Percentiles rank a stretch among this genome's conserved stretches.
Evolutionary conservation across 2,113 vertebrate genomes (phyloP).

Genomic region (Vulpes ferrilata): DNA sequence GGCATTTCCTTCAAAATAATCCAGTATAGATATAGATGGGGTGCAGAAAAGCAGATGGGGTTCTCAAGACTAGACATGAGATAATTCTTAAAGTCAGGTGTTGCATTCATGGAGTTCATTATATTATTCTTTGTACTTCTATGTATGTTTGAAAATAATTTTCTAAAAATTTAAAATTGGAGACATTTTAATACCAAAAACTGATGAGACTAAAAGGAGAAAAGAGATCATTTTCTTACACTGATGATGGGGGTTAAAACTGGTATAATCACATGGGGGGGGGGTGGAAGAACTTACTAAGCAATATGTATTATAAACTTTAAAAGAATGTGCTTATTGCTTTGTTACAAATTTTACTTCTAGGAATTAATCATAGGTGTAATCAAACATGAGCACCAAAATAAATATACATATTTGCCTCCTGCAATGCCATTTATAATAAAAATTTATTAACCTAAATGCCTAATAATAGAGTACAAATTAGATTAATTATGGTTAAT

Average conservation of each 20-base stretch:
- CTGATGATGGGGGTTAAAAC: neutral
- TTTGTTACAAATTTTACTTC: neutral
- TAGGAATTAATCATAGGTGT: neutral
- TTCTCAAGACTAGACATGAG: neutral
- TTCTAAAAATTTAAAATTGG: neutral
- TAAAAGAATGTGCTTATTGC: neutral
- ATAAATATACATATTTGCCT: neutral
- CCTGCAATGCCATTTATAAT: neutral
- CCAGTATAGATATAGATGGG: neutral
- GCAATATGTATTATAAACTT: neutral
- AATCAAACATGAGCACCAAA: neutral
- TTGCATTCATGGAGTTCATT: neutral
- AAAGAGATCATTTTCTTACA: neutral
- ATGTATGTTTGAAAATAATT: neutral
- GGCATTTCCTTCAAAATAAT: slow-evolving; percentile 24
- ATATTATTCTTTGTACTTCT: neutral
- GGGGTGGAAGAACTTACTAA: neutral
- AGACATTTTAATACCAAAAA: neutral
- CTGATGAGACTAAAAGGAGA: neutral
- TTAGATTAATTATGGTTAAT: neutral
- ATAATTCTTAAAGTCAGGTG: neutral
- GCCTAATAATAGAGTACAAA: neutral
- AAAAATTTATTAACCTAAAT: slow-evolving; percentile 13
- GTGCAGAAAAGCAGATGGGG: neutral
- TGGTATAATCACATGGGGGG: neutral